phyloP scores from a whole-genome alignment of 1,140 invertebrate species.

The Cataglyphis hispanica region DNA sequence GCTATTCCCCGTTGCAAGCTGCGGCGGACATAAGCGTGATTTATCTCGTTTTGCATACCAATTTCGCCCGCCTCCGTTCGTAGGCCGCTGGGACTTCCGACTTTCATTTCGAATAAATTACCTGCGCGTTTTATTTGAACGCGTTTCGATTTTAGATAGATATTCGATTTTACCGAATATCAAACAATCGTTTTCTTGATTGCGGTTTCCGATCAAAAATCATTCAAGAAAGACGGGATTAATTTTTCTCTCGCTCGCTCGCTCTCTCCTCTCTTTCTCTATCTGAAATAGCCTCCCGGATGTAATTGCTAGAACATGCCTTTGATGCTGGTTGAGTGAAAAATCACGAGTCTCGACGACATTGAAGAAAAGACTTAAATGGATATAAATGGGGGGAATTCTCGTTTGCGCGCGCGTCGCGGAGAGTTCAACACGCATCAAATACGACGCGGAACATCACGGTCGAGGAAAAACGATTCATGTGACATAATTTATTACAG shows the following conservation, averaged over 20 bases:
- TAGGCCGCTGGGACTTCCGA: slow-evolving; percentile 73
- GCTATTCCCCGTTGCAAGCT: slow-evolving; percentile 74
- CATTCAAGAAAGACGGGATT: neutral
- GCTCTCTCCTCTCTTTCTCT: neutral
- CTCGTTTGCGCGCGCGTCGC: neutral
- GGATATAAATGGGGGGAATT: slow-evolving; percentile 24
- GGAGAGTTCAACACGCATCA: slow-evolving; percentile 6
- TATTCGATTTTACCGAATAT: neutral
- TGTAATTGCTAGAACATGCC: neutral
- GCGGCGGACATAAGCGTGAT: slow-evolving; percentile 80
- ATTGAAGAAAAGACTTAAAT: slow-evolving; percentile 30
- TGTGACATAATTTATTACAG: slow-evolving; percentile 15
- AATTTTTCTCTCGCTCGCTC: neutral
- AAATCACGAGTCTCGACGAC: slow-evolving; percentile 5
- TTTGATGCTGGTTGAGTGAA: slow-evolving; percentile 8
- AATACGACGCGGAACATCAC: neutral
- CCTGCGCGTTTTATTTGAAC: slow-evolving; percentile 60
- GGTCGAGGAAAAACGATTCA: neutral
- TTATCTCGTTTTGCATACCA: slow-evolving; percentile 82
- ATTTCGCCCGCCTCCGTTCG: slow-evolving; percentile 74
- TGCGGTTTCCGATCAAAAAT: neutral
- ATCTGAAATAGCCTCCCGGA: neutral
- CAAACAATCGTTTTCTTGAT: neutral
- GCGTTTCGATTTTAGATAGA: slow-evolving; percentile 64
- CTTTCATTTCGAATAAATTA: slow-evolving; percentile 78